Conservation (phyloP, 1,140 invertebrate genomes). For the Drosophila bifasciata region DNA sequence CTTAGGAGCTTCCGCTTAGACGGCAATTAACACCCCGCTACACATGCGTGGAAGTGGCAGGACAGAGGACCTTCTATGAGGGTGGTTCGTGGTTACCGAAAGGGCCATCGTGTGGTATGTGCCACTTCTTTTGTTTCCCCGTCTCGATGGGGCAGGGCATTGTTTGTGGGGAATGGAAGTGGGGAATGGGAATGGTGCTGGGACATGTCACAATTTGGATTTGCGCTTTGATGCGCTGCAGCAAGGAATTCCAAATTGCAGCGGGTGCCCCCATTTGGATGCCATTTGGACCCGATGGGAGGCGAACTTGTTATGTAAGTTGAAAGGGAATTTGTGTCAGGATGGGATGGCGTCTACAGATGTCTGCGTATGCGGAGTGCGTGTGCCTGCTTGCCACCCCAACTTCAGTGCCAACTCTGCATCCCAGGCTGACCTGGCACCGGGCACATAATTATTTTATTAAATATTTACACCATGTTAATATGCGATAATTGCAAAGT, state of each 20-base stretch:
- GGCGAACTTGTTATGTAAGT: conserved; percentile 46
- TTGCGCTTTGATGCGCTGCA: conserved; percentile 48
- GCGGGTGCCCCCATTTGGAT: conserved; percentile 20
- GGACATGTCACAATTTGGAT: conserved; percentile 58
- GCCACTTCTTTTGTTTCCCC: conserved; percentile 37
- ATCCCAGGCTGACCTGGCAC: background rate
- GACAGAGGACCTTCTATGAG: conserved; percentile 1
- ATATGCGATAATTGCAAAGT: conserved; percentile 41
- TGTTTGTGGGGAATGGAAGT: conserved; percentile 20
- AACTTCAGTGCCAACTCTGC: background rate
- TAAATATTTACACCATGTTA: conserved; percentile 13
- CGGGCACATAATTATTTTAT: conserved; percentile 38
- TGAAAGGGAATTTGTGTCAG: conserved; percentile 59
- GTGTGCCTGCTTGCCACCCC: conserved; percentile 15
- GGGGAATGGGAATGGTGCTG: background rate
- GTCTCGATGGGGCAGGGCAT: conserved; percentile 36
- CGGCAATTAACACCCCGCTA: conserved; percentile 49
- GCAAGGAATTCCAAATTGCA: conserved; percentile 55
- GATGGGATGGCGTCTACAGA: conserved; percentile 20
- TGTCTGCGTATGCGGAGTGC: conserved; percentile 51
- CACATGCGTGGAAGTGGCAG: conserved; percentile 43
- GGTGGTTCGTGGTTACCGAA: conserved; percentile 5
- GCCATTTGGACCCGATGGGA: conserved; percentile 11
- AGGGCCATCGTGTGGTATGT: conserved; percentile 9
- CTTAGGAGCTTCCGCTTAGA: conserved; percentile 48